These are phyloP conservation scores for Platorchestia sp. DNA, from an alignment of 1,140 invertebrate genomes.

Conservation along the genomic window DNA sequence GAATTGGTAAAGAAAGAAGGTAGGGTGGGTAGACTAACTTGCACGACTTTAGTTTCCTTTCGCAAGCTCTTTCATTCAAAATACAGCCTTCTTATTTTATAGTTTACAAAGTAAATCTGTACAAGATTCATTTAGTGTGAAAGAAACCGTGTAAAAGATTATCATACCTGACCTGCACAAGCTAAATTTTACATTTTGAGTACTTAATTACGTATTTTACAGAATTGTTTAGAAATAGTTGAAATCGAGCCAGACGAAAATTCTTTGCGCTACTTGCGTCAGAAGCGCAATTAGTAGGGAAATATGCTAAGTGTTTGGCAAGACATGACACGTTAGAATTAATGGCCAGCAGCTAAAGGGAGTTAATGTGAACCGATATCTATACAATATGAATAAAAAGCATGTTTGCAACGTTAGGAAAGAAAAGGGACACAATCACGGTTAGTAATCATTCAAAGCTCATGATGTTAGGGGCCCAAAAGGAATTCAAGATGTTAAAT, in stretches of 20 bases:
- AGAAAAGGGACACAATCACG: not conserved
- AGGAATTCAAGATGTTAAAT: not conserved
- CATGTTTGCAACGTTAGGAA: not conserved
- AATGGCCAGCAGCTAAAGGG: not conserved
- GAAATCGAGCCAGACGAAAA: not conserved
- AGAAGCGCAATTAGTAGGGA: not conserved
- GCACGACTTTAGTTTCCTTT: not conserved
- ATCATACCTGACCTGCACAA: not conserved
- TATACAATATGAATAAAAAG: not conserved
- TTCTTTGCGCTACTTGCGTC: not conserved
- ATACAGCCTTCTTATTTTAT: not conserved
- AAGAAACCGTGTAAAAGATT: too few relatives aligned
- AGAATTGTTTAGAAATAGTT: not conserved
- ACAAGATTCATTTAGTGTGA: not conserved
- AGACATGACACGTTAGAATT: not conserved
- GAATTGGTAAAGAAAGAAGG: not conserved
- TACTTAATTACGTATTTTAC: not conserved
- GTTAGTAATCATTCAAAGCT: not conserved
- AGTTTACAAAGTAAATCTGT: not conserved
- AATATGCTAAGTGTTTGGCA: not conserved
- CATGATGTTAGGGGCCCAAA: not conserved
- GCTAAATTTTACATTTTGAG: not conserved
- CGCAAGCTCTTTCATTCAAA: not conserved
- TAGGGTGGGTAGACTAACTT: not conserved
- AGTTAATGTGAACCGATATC: too few relatives aligned